These are phyloP conservation scores for Pomacea maculata DNA, from an alignment of 1,140 invertebrate genomes.

Conservation along the genomic window DNA sequence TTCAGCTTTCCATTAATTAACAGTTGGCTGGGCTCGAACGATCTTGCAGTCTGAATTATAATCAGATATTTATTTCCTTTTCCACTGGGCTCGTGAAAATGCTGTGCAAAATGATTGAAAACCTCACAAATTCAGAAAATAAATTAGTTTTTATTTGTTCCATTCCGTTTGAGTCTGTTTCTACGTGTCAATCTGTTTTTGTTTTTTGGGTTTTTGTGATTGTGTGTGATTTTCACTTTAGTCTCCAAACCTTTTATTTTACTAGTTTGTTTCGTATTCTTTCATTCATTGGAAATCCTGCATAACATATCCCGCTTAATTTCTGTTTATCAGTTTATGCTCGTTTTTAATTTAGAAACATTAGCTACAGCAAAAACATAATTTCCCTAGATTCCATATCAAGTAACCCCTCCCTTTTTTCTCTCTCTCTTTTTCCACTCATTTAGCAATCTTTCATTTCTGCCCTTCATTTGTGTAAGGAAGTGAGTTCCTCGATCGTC, in stretches of 20 bases:
- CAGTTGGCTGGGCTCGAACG: not conserved
- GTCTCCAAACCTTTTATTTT: not conserved
- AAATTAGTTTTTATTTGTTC: not conserved
- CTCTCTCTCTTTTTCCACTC: conserved; percentile 1
- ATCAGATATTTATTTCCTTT: not conserved
- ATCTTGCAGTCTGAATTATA: not conserved
- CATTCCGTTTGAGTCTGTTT: not conserved
- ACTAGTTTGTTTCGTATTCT: not conserved
- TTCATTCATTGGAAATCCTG: not conserved
- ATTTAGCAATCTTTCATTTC: not conserved
- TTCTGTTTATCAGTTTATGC: not conserved
- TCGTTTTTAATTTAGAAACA: not conserved
- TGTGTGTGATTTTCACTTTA: not conserved
- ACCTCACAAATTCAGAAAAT: not conserved
- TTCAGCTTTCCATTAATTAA: not conserved
- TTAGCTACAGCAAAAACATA: not conserved
- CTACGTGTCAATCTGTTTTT: not conserved
- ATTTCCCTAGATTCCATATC: not conserved
- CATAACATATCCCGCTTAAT: not conserved
- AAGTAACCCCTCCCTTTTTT: not conserved
- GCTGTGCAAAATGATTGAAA: not conserved
- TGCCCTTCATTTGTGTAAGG: no score
- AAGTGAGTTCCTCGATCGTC: no score
- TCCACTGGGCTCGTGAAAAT: not conserved
- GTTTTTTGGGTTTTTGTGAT: no score